Conservation (phyloP, 2,113 vertebrate genomes). For the Salvelinus sp. region DNA sequence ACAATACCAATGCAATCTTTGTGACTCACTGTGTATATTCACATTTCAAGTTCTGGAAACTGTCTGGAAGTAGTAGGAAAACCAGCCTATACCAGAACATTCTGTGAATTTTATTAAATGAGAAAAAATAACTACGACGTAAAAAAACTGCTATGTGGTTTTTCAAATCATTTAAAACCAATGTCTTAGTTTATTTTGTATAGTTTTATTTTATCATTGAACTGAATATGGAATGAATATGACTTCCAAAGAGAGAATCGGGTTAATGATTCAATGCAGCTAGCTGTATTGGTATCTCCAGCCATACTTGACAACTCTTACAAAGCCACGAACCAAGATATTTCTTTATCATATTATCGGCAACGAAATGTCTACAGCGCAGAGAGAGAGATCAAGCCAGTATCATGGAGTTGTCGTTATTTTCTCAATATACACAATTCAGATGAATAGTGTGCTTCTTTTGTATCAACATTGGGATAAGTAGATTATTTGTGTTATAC, state of each 20-base stretch:
- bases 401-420: neutral
- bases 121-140: too few species aligned
- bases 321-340: conserved; percentile 30
- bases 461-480: conserved; percentile 5
- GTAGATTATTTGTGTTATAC: conserved; percentile 7
- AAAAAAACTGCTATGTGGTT: neutral
- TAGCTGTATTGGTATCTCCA: conserved; percentile 13
- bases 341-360: conserved; percentile 29
- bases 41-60: too few species aligned
- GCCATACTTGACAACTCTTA: conserved; percentile 23
- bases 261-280: conserved; percentile 5
- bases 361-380: neutral
- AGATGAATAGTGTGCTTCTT: conserved; percentile 22
- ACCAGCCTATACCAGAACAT: too few species aligned
- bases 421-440: conserved; percentile 7
- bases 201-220: conserved; percentile 37
- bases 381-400: conserved; percentile 27
- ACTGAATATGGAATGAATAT: conserved; percentile 39
- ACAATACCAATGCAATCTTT: neutral
- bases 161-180: neutral
- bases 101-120: too few species aligned
- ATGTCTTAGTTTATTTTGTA: neutral
- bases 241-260: conserved; percentile 17
- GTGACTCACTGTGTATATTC: too few species aligned
- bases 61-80: too few species aligned